Conservation (phyloP, 2,113 vertebrate genomes). For the Loxodonta africana region DNA sequence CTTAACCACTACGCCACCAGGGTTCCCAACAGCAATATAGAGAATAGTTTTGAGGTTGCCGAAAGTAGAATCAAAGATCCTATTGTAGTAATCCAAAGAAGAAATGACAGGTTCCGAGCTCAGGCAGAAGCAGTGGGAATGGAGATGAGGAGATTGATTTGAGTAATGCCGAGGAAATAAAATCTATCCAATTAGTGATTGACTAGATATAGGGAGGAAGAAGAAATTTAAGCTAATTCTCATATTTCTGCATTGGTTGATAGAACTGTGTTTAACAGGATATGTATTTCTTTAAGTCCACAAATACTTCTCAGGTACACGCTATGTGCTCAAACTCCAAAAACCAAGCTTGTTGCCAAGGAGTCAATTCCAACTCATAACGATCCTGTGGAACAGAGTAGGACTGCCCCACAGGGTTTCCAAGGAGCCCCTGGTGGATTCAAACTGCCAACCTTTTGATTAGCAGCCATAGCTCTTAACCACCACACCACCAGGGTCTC, state of each 20-base stretch:
- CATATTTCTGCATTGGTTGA: background rate
- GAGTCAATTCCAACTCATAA: too few relatives aligned
- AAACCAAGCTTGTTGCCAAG: too few relatives aligned
- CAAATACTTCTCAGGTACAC: background rate
- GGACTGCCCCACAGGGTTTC: too few relatives aligned
- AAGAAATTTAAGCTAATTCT: slow-evolving; percentile 18
- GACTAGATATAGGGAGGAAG: background rate
- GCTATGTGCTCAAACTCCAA: background rate
- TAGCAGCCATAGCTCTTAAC: too few relatives aligned
- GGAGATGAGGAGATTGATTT: background rate
- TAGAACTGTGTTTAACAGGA: background rate
- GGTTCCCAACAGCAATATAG: background rate
- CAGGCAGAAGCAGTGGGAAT: background rate
- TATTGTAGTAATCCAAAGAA: background rate
- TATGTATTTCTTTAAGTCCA: slow-evolving; percentile 31
- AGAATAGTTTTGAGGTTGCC: background rate
- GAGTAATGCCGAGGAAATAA: background rate
- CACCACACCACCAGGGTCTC: too few relatives aligned
- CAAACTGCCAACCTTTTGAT: too few relatives aligned
- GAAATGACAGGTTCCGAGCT: background rate
- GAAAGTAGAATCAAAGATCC: background rate
- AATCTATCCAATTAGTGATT: background rate
- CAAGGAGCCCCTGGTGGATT: too few relatives aligned
- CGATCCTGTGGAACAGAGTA: too few relatives aligned
- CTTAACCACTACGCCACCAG: too few relatives aligned